Evolutionary conservation across 2,888 invertebrate species (phyloP).

Genomic region (Limnephilus marmoratus): DNA sequence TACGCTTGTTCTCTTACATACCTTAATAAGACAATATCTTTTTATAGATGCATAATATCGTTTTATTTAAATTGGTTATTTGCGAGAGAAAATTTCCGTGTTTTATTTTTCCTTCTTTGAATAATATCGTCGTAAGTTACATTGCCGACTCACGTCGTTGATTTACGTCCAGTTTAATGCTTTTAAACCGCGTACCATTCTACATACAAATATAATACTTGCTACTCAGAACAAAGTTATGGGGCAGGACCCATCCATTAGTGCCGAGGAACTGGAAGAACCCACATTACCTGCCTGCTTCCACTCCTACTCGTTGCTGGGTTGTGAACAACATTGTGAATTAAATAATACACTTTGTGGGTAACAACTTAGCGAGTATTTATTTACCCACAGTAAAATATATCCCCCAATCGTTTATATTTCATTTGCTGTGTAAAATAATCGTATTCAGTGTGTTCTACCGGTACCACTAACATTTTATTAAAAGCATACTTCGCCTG

Average conservation of each 20-base stretch:
- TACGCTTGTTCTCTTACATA: not conserved
- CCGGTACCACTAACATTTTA: not conserved
- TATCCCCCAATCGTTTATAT: not conserved
- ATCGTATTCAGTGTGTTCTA: not conserved
- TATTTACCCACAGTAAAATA: not conserved
- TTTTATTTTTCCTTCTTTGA: not conserved
- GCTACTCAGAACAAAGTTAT: slow-evolving; percentile 12
- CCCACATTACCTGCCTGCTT: slow-evolving; percentile 21
- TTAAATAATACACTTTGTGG: not conserved
- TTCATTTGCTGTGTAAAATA: not conserved
- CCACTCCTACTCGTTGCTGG: not conserved
- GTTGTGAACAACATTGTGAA: slow-evolving; percentile 29
- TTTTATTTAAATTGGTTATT: not conserved
- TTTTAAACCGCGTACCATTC: not conserved
- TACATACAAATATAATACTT: not conserved
- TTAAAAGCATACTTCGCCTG: not conserved
- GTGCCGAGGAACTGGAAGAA: slow-evolving; percentile 16
- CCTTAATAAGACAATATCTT: not conserved
- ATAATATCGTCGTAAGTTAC: not conserved
- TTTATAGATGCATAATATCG: not conserved
- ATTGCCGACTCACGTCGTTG: not conserved
- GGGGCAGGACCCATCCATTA: slow-evolving; percentile 32
- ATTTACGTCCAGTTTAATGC: slow-evolving; percentile 2
- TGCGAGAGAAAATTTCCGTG: not conserved
- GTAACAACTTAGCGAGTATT: not conserved